Evolutionary conservation across 1,140 invertebrate species (phyloP).

Genomic region (Rhopalosiphum padi): DNA sequence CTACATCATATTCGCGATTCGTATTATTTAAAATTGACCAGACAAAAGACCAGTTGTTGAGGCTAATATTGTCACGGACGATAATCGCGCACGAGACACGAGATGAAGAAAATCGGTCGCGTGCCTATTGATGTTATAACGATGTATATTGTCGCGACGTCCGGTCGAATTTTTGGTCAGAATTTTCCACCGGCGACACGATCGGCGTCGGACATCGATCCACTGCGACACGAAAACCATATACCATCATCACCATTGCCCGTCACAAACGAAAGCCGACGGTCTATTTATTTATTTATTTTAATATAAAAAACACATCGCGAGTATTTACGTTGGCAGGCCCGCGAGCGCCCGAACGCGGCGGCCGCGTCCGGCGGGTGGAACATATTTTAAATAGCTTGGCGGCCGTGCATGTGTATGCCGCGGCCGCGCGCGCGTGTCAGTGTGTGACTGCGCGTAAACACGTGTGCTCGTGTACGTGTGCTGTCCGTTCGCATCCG

Average conservation of each 20-base stretch:
- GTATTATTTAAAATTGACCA: not conserved
- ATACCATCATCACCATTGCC: not conserved
- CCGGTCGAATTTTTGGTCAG: not conserved
- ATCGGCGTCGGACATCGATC: not conserved
- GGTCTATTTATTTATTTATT: conserved; percentile 16
- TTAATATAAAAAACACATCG: not conserved
- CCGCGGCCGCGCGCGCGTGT: conserved; percentile 12
- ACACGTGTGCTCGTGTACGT: not conserved
- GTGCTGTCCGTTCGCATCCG: not conserved
- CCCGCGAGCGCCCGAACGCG: not conserved
- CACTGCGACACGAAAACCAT: not conserved
- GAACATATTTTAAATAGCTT: conserved; percentile 57
- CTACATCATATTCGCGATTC: not conserved
- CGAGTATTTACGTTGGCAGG: conserved; percentile 46
- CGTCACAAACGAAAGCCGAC: no score
- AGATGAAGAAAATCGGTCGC: not conserved
- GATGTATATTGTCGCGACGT: not conserved
- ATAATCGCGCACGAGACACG: not conserved
- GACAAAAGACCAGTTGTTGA: not conserved
- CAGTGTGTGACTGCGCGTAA: not conserved
- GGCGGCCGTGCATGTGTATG: not conserved
- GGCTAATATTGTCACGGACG: not conserved
- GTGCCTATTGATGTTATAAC: not conserved
- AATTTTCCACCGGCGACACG: not conserved
- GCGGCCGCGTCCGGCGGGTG: conserved; percentile 6